Base-by-base conservation (phyloP, 2,113 vertebrate genomes). In the Syngnathus floridae region DNA sequence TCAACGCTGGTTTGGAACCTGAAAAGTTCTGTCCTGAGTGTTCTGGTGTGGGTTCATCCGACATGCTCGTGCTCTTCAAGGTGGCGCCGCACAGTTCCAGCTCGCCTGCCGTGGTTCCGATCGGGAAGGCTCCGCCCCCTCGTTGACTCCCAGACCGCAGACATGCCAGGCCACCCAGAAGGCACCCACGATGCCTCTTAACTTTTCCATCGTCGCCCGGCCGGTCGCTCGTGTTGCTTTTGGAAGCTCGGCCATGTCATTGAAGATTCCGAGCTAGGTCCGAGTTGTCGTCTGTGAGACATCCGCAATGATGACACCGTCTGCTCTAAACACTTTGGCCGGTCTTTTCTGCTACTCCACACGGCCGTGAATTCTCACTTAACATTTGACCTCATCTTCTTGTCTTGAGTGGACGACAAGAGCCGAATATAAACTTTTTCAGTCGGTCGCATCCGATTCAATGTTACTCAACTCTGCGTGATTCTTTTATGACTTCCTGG, bases 121-220 rank as follows among this genome's bases (percentile, higher is more conserved):
- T 73, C 69, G 79, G 70, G 73, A 7, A 68, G 36, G 49, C 71
- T 72, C 60, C 75, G n/a, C 76, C 72, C 62, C 26, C 76, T 46
- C 43, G 43, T 16, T 46, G 4, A 14, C 74, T 63, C n/a, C 31
- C 67, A 7, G 14, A 68, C 82, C 70, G 10, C 82, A 83, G 80
- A 79, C 67, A 62, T 70, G 58, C 26, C 13, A 41, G 82, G 67
- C 88, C 86, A 88, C 87, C 87, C 88, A 87, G 77, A 55, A 76
- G 65, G 75, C 73, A 75, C 49, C 67, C 72, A 56, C 21, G 26
- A 73, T 74, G 59, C 57, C n/a, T 17, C 58, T 45, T 68, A 26
- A 54, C 41, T 48, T 74, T 72, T 79, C 74, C 62, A 78, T 77
- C 72, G 72, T 77, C 71, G 52, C 57, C 64, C 57, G 60, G 70